These are phyloP conservation scores for Chorisops tibialis DNA, from an alignment of 2,888 invertebrate species.

Conservation along the genomic window DNA sequence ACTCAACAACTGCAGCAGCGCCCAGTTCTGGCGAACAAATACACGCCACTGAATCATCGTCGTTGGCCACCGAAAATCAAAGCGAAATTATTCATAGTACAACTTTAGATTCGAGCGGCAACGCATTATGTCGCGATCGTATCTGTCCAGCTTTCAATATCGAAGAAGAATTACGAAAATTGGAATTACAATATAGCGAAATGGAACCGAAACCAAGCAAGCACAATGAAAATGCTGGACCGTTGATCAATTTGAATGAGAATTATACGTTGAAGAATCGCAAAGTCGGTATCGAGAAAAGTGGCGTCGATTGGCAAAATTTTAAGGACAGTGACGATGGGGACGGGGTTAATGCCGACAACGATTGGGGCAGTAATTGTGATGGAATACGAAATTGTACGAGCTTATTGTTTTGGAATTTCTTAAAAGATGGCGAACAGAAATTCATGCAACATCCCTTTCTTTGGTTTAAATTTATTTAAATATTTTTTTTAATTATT, in stretches of 20 bases:
- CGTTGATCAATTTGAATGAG: conserved; percentile 31
- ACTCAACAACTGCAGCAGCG: neutral
- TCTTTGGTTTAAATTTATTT: conserved; percentile 43
- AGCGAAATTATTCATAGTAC: conserved; percentile 1
- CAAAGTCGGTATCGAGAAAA: conserved; percentile 31
- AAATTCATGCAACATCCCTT: conserved; percentile 40
- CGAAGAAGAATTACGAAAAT: conserved; percentile 44
- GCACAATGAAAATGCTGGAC: conserved; percentile 37
- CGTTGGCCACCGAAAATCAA: neutral
- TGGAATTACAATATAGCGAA: conserved; percentile 43
- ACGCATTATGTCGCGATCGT: conserved; percentile 7
- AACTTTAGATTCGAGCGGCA: neutral
- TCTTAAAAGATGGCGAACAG: conserved; percentile 40
- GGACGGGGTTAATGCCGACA: conserved; percentile 23
- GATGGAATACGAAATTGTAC: conserved; percentile 36
- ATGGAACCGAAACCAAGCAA: conserved; percentile 38
- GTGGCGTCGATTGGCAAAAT: conserved; percentile 39
- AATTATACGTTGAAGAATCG: conserved; percentile 16
- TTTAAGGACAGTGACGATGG: conserved; percentile 45
- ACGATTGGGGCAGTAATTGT: conserved; percentile 23
- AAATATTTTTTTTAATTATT: conserved; percentile 13
- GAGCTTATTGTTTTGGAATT: conserved; percentile 41
- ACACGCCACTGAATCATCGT: neutral
- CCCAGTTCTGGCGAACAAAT: conserved; percentile 6
- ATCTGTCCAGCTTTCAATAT: conserved; percentile 37